A percentile compares a stretch with the other conserved stretches of the same genome.
These are phyloP conservation scores for Drosophila nr. perissopoda DNA, from an alignment of 2,888 invertebrate species.

Conservation along the genomic window DNA sequence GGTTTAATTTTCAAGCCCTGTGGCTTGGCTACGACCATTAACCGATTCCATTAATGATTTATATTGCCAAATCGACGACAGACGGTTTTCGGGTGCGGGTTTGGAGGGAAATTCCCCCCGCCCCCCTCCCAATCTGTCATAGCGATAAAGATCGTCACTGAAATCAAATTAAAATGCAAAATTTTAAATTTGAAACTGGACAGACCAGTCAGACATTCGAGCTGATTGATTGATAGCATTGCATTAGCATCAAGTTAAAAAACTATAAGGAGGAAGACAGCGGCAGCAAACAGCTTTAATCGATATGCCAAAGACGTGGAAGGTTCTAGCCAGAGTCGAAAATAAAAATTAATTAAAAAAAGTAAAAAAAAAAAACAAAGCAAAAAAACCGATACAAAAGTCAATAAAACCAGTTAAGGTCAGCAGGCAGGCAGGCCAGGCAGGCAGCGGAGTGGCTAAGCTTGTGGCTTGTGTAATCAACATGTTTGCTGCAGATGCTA, in stretches of 20 bases:
- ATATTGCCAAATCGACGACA: slow-evolving; percentile 61
- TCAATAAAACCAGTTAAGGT: slow-evolving; percentile 81
- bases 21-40: slow-evolving; percentile 41
- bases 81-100: background rate
- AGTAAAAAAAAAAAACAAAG: slow-evolving; percentile 19
- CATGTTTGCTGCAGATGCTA: slow-evolving; percentile 77
- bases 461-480: slow-evolving; percentile 73
- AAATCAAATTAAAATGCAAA: slow-evolving; percentile 70
- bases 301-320: slow-evolving; percentile 67
- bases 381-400: slow-evolving; percentile 59
- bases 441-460: slow-evolving; percentile 25
- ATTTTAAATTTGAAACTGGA: slow-evolving; percentile 45
- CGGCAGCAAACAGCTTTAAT: slow-evolving; percentile 32
- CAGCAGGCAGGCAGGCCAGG: slow-evolving; percentile 39
- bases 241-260: slow-evolving; percentile 38
- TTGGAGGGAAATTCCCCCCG: slow-evolving; percentile 18
- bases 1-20: slow-evolving; percentile 45
- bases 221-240: slow-evolving; percentile 50
- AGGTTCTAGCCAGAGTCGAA: slow-evolving; percentile 63
- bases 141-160: slow-evolving; percentile 56
- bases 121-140: slow-evolving; percentile 20
- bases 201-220: slow-evolving; percentile 30
- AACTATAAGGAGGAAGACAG: slow-evolving; percentile 28
- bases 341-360: slow-evolving; percentile 7
- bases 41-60: slow-evolving; percentile 57